Percentiles rank a stretch among this genome's conserved stretches.
These are phyloP conservation scores for Caenorhabditis inopinata DNA, from an alignment of 1,140 invertebrate genomes.

Conservation along the genomic window DNA sequence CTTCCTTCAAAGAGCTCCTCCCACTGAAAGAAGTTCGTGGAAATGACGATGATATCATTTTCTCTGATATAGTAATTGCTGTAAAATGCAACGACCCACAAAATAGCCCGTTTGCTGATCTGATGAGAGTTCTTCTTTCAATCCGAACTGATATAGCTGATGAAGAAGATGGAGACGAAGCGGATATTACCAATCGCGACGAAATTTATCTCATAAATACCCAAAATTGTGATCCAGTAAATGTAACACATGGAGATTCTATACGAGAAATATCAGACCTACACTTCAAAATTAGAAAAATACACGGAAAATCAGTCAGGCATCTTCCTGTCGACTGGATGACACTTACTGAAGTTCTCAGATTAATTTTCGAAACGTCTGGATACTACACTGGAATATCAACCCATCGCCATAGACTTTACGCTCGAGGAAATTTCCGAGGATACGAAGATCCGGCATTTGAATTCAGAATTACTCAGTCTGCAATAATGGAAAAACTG, in stretches of 20 bases:
- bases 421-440: conserved; percentile 25
- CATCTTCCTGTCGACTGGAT: conserved; percentile 49
- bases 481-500: conserved; percentile 37
- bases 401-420: conserved; percentile 38
- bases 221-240: conserved; percentile 27
- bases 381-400: conserved; percentile 46
- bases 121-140: conserved; percentile 36
- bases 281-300: conserved; percentile 26
- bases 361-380: conserved; percentile 39
- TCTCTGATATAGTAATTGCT: conserved; percentile 40
- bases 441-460: conserved; percentile 45
- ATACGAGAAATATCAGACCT: conserved; percentile 36
- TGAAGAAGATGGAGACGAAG: conserved; percentile 48
- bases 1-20: conserved; percentile 34
- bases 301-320: conserved; percentile 36
- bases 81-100: conserved; percentile 41
- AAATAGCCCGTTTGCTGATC: conserved; percentile 26
- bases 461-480: neutral
- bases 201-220: conserved; percentile 22
- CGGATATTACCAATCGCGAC: conserved; percentile 20
- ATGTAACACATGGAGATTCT: conserved; percentile 26
- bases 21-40: conserved; percentile 40
- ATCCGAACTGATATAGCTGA: conserved; percentile 34
- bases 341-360: conserved; percentile 46
- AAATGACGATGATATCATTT: neutral